A percentile compares a stretch with the other conserved stretches of the same genome.
phyloP scores from a whole-genome alignment of 2,888 invertebrate species.

The Parelbella ahira region DNA sequence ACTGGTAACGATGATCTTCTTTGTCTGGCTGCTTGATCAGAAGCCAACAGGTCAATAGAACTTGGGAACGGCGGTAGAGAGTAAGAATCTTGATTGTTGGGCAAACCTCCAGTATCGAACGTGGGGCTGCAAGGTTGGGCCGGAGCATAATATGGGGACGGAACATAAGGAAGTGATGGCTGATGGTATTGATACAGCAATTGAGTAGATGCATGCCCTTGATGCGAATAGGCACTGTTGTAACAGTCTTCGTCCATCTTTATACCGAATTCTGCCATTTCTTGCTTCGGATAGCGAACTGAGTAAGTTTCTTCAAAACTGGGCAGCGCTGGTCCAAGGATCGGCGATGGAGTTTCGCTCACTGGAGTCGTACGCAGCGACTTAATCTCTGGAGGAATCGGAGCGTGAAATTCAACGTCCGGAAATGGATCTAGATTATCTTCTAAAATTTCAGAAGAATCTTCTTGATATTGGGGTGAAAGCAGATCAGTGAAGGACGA shows the following conservation, averaged over 20 bases:
- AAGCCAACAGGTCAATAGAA: constrained; percentile 84
- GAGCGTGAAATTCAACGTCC: constrained; percentile 82
- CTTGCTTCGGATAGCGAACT: constrained; percentile 85
- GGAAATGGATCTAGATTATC: constrained; percentile 88
- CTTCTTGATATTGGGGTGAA: constrained; percentile 87
- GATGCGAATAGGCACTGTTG: constrained; percentile 81
- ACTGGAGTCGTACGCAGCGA: constrained; percentile 64
- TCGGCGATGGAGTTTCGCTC: constrained; percentile 69
- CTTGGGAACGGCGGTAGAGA: constrained; percentile 86
- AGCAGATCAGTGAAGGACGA: constrained; percentile 89
- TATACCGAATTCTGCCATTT: constrained; percentile 83
- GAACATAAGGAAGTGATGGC: constrained; percentile 78
- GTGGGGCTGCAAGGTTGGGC: constrained; percentile 81
- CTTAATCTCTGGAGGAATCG: constrained; percentile 63
- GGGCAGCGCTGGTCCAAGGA: constrained; percentile 84
- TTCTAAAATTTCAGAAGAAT: constrained; percentile 84
- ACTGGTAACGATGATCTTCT: constrained; percentile 88
- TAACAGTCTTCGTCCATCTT: constrained; percentile 94
- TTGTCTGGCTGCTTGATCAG: constrained; percentile 83
- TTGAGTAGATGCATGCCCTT: constrained; percentile 80
- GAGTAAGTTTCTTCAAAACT: constrained; percentile 95
- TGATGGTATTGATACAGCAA: constrained; percentile 81
- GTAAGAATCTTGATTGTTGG: constrained; percentile 83
- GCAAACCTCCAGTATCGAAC: constrained; percentile 69
- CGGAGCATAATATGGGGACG: constrained; percentile 80